Conservation (phyloP, 2,113 vertebrate species). For the Leucoraja erinaceus region DNA sequence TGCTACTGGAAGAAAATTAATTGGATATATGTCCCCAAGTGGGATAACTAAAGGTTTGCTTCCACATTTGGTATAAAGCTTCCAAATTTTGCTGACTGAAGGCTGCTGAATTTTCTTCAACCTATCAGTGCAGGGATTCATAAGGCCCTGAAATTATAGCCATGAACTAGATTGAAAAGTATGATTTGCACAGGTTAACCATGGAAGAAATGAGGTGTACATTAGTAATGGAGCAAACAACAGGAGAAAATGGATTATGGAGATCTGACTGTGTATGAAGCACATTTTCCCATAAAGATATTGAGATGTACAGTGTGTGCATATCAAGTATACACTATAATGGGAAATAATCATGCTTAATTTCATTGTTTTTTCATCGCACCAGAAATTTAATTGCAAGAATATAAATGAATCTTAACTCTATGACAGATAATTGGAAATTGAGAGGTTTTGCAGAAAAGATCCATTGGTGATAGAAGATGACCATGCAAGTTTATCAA, state of each 20-base stretch:
- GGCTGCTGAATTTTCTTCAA: not conserved
- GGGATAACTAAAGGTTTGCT: not conserved
- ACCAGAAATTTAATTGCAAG: not conserved
- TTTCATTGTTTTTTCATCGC: not conserved
- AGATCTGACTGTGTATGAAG: conserved; percentile 4
- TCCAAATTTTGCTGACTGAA: not conserved
- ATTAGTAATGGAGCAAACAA: not conserved
- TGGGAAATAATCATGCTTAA: not conserved
- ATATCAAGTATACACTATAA: not conserved
- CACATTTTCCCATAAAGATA: not conserved
- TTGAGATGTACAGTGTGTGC: not conserved
- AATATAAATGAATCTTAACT: not conserved
- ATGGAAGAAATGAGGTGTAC: not conserved
- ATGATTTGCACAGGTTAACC: not conserved
- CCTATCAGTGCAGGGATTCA: not conserved
- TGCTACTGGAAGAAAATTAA: not conserved
- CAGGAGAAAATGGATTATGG: not conserved
- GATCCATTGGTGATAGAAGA: not conserved
- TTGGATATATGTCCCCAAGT: not conserved
- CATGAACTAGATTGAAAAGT: not conserved
- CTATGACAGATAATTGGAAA: not conserved
- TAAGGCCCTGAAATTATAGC: not conserved
- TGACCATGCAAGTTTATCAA: conserved; percentile 2
- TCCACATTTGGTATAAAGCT: not conserved
- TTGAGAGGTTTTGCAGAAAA: conserved; percentile 20